Evolutionary conservation across 1,140 invertebrate genomes (phyloP).

Genomic region (Cataglyphis hispanica): DNA sequence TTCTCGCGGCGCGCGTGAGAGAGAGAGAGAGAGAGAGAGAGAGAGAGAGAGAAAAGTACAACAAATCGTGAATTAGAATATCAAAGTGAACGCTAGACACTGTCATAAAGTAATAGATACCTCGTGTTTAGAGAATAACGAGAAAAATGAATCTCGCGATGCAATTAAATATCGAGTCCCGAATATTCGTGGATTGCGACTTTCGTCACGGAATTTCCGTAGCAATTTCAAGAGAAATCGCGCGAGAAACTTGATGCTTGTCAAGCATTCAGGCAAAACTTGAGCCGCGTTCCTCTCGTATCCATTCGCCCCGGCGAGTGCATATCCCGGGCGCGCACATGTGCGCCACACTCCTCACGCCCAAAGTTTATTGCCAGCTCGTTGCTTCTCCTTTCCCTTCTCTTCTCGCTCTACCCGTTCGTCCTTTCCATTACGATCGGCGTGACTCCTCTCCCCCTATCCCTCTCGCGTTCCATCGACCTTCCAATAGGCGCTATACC

Average conservation of each 20-base stretch:
- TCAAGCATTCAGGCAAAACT: conserved; percentile 33
- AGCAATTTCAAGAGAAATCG: not conserved
- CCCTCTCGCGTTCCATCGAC: conserved; percentile 58
- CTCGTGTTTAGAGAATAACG: not conserved
- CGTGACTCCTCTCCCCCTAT: conserved; percentile 44
- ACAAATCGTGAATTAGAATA: conserved; percentile 15
- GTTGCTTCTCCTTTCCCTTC: conserved; percentile 48
- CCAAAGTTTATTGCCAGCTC: conserved; percentile 80
- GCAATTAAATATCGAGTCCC: not conserved
- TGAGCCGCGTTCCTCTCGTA: conserved; percentile 42
- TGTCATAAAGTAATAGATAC: not conserved
- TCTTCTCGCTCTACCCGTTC: not conserved
- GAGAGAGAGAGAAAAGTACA: conserved; percentile 5
- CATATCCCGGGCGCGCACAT: conserved; percentile 73
- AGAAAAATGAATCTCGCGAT: not conserved
- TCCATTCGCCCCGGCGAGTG: conserved; percentile 57
- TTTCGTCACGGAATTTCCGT: not conserved
- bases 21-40: conserved; percentile 34
- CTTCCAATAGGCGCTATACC: conserved; percentile 49
- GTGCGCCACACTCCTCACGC: conserved; percentile 81
- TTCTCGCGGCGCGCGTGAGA: conserved; percentile 2
- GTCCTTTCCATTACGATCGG: conserved; percentile 69
- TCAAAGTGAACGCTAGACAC: not conserved
- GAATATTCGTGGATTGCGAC: not conserved
- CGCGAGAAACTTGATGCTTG: conserved; percentile 29